These are phyloP conservation scores for Zaprionus davidi DNA, from an alignment of 1,140 invertebrate species.

Conservation along the genomic window DNA sequence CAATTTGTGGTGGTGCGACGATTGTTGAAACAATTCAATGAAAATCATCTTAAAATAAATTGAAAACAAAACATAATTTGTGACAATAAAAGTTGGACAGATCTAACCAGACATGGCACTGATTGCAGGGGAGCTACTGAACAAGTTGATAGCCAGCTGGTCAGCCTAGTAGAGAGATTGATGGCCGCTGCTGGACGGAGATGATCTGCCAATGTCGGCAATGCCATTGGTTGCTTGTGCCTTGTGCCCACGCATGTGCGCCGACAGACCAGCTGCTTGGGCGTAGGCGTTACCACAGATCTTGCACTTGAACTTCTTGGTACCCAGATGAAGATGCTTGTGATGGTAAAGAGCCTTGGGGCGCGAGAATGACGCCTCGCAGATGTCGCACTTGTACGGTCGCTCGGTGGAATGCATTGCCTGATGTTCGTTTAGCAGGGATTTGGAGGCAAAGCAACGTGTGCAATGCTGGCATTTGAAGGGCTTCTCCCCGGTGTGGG, in stretches of 20 bases:
- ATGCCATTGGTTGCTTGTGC: constrained; percentile 40
- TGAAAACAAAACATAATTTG: no score
- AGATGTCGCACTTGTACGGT: constrained; percentile 90
- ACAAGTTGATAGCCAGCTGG: no score
- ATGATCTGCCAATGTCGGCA: not conserved
- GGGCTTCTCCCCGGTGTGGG: constrained; percentile 98
- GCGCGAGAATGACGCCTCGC: constrained; percentile 91
- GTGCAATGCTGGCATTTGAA: constrained; percentile 85
- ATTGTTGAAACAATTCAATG: no score
- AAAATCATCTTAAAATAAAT: no score
- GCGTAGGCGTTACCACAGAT: constrained; percentile 81
- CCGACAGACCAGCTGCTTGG: constrained; percentile 74
- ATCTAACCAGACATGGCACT: no score
- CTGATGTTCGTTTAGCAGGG: constrained; percentile 85
- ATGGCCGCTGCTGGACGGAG: not conserved
- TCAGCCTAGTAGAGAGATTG: not conserved
- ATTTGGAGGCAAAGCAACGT: constrained; percentile 71
- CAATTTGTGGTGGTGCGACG: no score
- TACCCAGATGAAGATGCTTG: constrained; percentile 91
- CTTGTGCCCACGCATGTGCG: constrained; percentile 77
- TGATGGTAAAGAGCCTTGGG: constrained; percentile 95
- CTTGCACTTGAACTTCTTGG: constrained; percentile 92
- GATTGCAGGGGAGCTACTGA: no score
- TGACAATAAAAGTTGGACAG: no score
- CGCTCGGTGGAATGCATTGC: constrained; percentile 93